A percentile compares a stretch with the other conserved stretches of the same genome.
These are phyloP conservation scores for Heliocidaris erythrogramma DNA, from an alignment of 35 echinoderm and acorn worm genomes.

Conservation along the genomic window DNA sequence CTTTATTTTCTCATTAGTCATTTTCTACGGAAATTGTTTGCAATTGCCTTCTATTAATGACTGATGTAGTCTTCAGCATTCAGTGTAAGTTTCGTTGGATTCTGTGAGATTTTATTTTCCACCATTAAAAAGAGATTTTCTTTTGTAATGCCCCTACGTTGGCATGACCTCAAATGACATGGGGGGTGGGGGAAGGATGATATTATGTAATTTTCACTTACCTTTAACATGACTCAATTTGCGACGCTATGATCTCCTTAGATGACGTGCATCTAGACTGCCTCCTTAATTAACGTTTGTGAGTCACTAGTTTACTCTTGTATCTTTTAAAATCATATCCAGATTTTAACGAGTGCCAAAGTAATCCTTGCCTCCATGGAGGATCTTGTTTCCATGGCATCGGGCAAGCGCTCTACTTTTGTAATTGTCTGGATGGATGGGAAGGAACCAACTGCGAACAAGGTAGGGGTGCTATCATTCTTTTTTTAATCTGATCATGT, in stretches of 20 bases:
- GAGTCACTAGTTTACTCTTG: background rate
- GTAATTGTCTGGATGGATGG: conserved; percentile 58
- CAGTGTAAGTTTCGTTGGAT: no score
- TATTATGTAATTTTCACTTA: background rate
- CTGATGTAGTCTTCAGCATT: no score
- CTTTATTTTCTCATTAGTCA: no score
- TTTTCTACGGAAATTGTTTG: no score
- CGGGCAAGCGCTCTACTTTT: conserved; percentile 62
- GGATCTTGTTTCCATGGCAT: conserved; percentile 71
- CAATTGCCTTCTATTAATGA: no score
- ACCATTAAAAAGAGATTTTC: no score
- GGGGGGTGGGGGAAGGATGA: background rate
- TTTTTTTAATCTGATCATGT: background rate
- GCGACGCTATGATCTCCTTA: background rate
- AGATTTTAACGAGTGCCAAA: conserved; percentile 76
- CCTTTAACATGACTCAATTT: background rate
- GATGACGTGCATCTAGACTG: no score
- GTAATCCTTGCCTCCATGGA: conserved; percentile 64
- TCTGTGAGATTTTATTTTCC: no score
- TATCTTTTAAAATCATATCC: background rate
- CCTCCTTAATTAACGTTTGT: background rate
- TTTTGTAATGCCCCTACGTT: no score
- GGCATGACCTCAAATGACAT: background rate
- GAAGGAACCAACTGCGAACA: conserved; percentile 48
- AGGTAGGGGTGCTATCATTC: conserved; percentile 39